phyloP scores from a whole-genome alignment of 2,797 vertebrate species.

The Mallotus villosus region DNA sequence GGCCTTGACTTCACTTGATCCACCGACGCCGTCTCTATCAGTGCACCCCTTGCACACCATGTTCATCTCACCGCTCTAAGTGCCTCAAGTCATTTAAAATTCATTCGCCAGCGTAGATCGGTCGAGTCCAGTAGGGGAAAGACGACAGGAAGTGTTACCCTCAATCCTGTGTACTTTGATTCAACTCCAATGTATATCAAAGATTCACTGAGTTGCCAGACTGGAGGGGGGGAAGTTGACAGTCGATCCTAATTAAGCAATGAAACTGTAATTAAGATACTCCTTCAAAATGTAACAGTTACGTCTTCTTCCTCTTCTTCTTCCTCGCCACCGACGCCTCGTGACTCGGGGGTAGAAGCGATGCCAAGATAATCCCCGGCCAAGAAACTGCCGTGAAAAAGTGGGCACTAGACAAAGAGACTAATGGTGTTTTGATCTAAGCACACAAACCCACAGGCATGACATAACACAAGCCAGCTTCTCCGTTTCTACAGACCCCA shows the following conservation, averaged over 20 bases:
- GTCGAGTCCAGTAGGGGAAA: slow-evolving; percentile 38
- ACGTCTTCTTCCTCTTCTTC: slow-evolving; percentile 1
- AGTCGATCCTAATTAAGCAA: slow-evolving; percentile 26
- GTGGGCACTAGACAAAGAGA: slow-evolving; percentile 71
- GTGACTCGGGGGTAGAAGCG: slow-evolving; percentile 50
- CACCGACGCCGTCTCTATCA: slow-evolving; percentile 64
- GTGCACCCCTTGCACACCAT: slow-evolving; percentile 55
- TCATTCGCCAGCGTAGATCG: slow-evolving; percentile 44
- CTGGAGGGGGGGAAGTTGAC: slow-evolving; percentile 24
- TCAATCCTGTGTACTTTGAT: slow-evolving; percentile 44
- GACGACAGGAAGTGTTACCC: slow-evolving; percentile 38
- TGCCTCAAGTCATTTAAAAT: slow-evolving; percentile 65
- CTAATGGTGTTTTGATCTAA: slow-evolving; percentile 72
- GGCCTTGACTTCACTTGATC: slow-evolving; percentile 72
- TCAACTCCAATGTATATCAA: slow-evolving; percentile 44
- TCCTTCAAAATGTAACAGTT: slow-evolving; percentile 8
- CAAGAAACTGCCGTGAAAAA: slow-evolving; percentile 61
- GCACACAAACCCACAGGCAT: slow-evolving; percentile 67
- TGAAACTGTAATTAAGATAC: slow-evolving; percentile 9
- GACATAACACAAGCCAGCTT: slow-evolving; percentile 70
- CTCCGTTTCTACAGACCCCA: slow-evolving; percentile 65
- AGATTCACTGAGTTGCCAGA: slow-evolving; percentile 39
- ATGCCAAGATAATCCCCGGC: slow-evolving; percentile 59
- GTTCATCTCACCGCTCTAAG: slow-evolving; percentile 49
- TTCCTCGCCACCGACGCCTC: slow-evolving; percentile 41